These are phyloP conservation scores for Epiblema foenella DNA, from an alignment of 2,888 invertebrate species.

Conservation along the genomic window DNA sequence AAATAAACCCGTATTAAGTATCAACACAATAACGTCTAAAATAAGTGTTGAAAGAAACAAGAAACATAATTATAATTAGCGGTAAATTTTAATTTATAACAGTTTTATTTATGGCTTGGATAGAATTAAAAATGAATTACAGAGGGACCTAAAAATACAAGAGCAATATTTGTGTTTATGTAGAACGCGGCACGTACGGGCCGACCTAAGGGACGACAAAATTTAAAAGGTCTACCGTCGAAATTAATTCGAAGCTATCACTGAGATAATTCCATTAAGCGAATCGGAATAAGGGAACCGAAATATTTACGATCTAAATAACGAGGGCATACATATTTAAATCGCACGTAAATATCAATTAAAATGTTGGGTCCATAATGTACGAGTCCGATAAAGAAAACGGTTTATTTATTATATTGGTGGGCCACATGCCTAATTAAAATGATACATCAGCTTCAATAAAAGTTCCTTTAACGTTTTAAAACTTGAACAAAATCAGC, in stretches of 20 bases:
- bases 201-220: slow-evolving; percentile 49
- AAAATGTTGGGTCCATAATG: not conserved
- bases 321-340: slow-evolving; percentile 56
- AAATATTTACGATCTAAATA: slow-evolving; percentile 71
- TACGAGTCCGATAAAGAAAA: not conserved
- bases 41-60: not conserved
- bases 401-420: not conserved
- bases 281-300: slow-evolving; percentile 56
- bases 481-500: too few species aligned
- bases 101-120: slow-evolving; percentile 31
- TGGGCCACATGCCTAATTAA: not conserved
- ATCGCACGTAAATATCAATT: slow-evolving; percentile 45
- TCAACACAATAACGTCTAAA: not conserved
- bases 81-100: slow-evolving; percentile 21
- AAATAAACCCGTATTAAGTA: not conserved
- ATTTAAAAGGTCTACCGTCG: slow-evolving; percentile 67
- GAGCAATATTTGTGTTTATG: slow-evolving; percentile 42
- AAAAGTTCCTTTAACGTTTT: too few species aligned
- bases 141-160: slow-evolving; percentile 33
- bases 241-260: slow-evolving; percentile 71
- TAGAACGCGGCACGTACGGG: slow-evolving; percentile 31
- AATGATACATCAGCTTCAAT: not conserved
- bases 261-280: slow-evolving; percentile 73
- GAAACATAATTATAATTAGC: slow-evolving; percentile 11
- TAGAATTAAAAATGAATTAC: slow-evolving; percentile 27